Percentiles rank a stretch among this genome's conserved stretches.
These are phyloP conservation scores for Spizella passerina DNA, from an alignment of 2,797 vertebrate species.

Conservation along the genomic window DNA sequence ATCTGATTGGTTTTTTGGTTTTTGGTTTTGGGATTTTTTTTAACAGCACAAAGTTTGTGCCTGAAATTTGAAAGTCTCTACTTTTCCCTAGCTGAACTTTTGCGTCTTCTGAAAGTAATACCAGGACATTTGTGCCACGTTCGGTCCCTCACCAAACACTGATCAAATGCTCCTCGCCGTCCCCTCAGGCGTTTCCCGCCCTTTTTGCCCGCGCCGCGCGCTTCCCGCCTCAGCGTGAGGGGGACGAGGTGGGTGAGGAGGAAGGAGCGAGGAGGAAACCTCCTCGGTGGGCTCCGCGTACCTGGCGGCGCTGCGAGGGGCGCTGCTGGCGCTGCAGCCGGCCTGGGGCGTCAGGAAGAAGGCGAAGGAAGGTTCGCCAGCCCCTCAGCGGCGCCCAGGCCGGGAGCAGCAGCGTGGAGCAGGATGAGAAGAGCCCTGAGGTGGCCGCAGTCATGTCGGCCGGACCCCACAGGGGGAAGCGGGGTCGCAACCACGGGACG, in stretches of 20 bases:
- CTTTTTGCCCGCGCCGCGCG: background rate
- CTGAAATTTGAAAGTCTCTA: background rate
- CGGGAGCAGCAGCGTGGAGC: background rate
- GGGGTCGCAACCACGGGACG: too few species aligned
- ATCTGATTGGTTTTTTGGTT: rapidly evolving
- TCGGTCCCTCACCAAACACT: rapidly evolving
- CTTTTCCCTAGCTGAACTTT: background rate
- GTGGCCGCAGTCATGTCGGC: background rate
- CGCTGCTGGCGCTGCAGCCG: background rate
- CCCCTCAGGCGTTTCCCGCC: background rate
- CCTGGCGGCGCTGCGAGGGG: background rate
- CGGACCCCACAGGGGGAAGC: background rate
- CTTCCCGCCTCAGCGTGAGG: background rate
- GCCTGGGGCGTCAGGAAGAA: background rate
- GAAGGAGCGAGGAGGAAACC: background rate
- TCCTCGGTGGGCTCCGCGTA: too few species aligned
- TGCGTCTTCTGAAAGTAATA: background rate
- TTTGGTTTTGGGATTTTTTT: background rate
- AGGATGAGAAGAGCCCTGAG: background rate
- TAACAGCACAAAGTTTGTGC: background rate
- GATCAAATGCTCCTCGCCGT: too few species aligned
- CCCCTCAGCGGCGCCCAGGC: too few species aligned
- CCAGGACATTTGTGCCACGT: background rate
- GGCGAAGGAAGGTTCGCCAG: background rate
- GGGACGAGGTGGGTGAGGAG: background rate